These are phyloP conservation scores for Myodes glareolus DNA, from an alignment of 2,113 vertebrate species.

Conservation along the genomic window DNA sequence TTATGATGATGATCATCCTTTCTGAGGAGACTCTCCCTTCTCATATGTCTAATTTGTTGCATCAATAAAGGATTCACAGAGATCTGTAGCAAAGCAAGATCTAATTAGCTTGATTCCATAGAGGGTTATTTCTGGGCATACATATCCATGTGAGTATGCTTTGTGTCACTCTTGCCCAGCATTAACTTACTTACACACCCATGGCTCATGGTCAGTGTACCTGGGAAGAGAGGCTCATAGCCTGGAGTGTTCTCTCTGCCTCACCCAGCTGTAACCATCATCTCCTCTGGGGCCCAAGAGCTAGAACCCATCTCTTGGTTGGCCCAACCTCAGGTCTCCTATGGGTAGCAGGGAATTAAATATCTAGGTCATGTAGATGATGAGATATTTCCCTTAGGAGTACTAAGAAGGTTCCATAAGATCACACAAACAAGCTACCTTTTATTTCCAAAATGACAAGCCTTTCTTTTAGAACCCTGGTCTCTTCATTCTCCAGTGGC, in stretches of 20 bases:
- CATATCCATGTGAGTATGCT: not conserved
- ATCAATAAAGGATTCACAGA: not conserved
- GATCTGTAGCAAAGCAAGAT: not conserved
- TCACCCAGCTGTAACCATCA: not conserved
- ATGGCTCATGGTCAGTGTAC: not conserved
- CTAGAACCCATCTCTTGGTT: not conserved
- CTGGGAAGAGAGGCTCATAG: not conserved
- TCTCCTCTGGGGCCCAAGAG: not conserved
- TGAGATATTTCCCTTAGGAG: not conserved
- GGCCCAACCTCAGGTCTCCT: not conserved
- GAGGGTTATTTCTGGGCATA: not conserved
- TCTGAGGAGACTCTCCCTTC: not conserved
- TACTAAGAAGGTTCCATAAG: not conserved
- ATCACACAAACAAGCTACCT: not conserved
- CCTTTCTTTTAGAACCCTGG: not conserved
- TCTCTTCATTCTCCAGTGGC: not conserved
- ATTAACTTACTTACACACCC: not conserved
- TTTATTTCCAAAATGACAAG: constrained; percentile 17
- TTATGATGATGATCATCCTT: not conserved
- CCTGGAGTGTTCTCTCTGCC: not conserved
- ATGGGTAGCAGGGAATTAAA: not conserved
- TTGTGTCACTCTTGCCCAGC: not conserved
- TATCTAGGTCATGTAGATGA: not conserved
- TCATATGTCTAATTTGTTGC: not conserved
- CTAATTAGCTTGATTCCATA: not conserved